Conservation (phyloP, 2,113 vertebrate genomes). For the Cichladusa arquata region DNA sequence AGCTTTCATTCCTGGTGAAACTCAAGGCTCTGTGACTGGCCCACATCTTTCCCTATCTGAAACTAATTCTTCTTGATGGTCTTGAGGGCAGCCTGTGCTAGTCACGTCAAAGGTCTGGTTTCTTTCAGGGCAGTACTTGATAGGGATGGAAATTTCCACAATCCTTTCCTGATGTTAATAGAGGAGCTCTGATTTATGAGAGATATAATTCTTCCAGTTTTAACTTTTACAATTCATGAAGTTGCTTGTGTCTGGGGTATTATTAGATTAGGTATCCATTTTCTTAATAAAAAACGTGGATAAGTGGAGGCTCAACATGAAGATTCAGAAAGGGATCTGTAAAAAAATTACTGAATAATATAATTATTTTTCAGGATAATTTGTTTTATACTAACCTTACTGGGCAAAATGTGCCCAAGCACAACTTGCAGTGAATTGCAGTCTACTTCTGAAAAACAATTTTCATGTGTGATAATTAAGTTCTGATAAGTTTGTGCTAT, state of each 20-base stretch:
- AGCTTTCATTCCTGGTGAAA: neutral
- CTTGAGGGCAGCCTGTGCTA: neutral
- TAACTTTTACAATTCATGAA: neutral
- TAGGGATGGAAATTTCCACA: conserved; percentile 34
- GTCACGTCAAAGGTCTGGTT: conserved; percentile 34
- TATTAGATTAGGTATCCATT: conserved; percentile 5
- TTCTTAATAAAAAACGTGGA: neutral
- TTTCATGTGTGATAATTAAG: neutral
- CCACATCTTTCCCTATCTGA: neutral
- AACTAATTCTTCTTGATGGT: neutral
- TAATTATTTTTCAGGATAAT: neutral
- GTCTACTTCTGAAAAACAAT: neutral
- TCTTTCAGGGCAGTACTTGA: conserved; percentile 16
- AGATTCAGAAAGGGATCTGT: neutral
- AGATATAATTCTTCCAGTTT: neutral
- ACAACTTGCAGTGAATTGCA: neutral
- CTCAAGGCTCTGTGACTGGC: neutral
- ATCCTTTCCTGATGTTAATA: neutral
- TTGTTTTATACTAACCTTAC: neutral
- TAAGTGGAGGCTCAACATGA: neutral
- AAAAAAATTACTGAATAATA: neutral
- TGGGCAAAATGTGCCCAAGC: neutral
- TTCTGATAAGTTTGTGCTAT: neutral
- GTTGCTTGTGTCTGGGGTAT: neutral
- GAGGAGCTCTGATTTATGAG: conserved; percentile 12